Conservation (phyloP, 1,140 invertebrate species). For the Temnothorax longispinosus region DNA sequence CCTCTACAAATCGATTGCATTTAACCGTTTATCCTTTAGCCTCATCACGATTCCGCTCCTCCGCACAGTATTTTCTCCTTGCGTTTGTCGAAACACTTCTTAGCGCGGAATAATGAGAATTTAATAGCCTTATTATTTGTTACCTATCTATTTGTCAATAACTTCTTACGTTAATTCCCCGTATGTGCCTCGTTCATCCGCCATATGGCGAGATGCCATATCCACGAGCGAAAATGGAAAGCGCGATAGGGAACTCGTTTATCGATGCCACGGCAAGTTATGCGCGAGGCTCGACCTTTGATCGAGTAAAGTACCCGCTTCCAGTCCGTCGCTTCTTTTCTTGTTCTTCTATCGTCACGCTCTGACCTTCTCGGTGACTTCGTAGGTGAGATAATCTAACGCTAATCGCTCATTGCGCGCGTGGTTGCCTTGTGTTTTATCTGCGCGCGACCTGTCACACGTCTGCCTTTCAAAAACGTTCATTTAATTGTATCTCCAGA, state of each 20-base stretch:
- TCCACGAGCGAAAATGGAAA: conserved; percentile 43
- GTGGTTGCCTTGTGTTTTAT: not conserved
- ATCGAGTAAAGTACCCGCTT: conserved; percentile 41
- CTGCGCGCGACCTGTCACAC: not conserved
- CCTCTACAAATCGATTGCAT: not conserved
- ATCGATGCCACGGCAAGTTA: conserved; percentile 41
- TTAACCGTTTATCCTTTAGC: conserved; percentile 1
- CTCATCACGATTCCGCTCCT: not conserved
- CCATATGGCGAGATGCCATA: conserved; percentile 45
- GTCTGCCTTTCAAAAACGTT: not conserved
- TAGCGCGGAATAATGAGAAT: not conserved
- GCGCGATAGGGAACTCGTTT: conserved; percentile 40
- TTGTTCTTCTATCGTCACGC: conserved; percentile 40
- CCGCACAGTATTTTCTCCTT: not conserved
- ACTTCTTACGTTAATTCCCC: conserved; percentile 25
- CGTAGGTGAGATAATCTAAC: conserved; percentile 65
- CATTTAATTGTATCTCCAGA: not conserved
- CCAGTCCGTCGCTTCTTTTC: conserved; percentile 51
- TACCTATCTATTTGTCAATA: conserved; percentile 31
- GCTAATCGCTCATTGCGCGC: conserved; percentile 26
- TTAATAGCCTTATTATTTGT: conserved; percentile 37
- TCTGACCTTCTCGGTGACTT: conserved; percentile 67
- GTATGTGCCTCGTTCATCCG: conserved; percentile 4
- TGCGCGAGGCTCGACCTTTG: conserved; percentile 43
- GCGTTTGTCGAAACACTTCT: conserved; percentile 5